Base-by-base conservation (phyloP, 2,113 vertebrate genomes). In the Hemibagrus wyckioides region DNA sequence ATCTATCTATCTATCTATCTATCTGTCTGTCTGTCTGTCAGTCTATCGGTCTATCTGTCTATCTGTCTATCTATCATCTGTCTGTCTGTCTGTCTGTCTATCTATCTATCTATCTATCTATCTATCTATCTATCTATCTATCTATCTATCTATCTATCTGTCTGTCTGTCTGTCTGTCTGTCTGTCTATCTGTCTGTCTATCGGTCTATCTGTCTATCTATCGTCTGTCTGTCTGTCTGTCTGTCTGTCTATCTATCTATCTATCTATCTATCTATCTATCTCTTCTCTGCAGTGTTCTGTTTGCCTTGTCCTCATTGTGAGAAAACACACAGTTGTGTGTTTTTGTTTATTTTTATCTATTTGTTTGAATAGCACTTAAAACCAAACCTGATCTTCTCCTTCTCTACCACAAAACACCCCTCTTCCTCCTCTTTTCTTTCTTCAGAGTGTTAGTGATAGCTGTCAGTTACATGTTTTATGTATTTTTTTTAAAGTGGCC, bases 401-500 rank as follows among this genome's bases (percentile, higher is more conserved):
- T 56, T 65, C 86, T 88, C 89, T 85, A 54, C 21, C 36, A 15
- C 8, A 33, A 83, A 15, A 63, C 30, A 33, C 17, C 86, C n/a
- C 14, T 65, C 59, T 61, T n/a, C 59, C 9, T 63, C 28, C 11
- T 63, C 59, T 11, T 67, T 6, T n/a, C 14, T 67, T 67, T 30
- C 30, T 69, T 30, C 30, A 69, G 30, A 36, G 65, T 30, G 41
- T 57, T 39, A 30, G 56, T 4, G 7, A 39, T 84, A 79, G 83
- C 80, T 81, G 79, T 80, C 84, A 56, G 54, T 84, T 56, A 54
- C 80, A 80, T 83, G 89, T n/a, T n/a, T n/a, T n/a, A n/a, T n/a
- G 85, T 89, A 88, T 52, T 61, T 10, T 11, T 13, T 67, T 89
- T 88, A 83, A 87, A 83, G 82, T 30, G 39, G 44, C 76, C 67